phyloP scores from a whole-genome alignment of 2,797 vertebrate species.

The Limnodromus scolopaceus region DNA sequence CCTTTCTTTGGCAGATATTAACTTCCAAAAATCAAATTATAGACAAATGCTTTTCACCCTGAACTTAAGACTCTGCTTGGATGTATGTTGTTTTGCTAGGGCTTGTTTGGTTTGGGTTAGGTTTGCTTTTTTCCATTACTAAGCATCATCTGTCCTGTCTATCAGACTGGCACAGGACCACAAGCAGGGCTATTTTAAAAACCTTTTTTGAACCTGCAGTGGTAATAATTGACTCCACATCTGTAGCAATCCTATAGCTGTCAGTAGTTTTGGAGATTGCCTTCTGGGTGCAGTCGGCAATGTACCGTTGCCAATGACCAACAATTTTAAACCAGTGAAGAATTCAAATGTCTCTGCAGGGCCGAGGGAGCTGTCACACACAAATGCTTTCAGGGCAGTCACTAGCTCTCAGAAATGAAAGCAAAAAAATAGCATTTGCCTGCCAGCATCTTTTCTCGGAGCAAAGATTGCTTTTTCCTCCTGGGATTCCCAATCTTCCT shows the following conservation, averaged over 20 bases:
- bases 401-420: not conserved
- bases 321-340: not conserved
- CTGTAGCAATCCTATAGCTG: not conserved
- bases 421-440: not conserved
- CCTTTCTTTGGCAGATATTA: not conserved
- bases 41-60: not conserved
- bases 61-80: not conserved
- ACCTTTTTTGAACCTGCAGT: not conserved
- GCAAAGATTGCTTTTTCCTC: not conserved
- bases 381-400: not conserved
- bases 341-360: not conserved
- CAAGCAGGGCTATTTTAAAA: not conserved
- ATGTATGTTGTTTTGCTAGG: not conserved
- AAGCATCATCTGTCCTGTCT: not conserved
- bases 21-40: not conserved
- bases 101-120: not conserved
- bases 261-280: not conserved
- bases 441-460: constrained; percentile 6
- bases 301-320: not conserved
- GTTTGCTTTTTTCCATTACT: not conserved
- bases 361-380: not conserved
- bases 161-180: not conserved
- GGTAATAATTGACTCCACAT: not conserved
- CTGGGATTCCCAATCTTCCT: not conserved
- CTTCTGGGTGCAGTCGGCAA: not conserved